These are phyloP conservation scores for Corythaixoides concolor DNA, from an alignment of 2,113 vertebrate species.

Conservation along the genomic window DNA sequence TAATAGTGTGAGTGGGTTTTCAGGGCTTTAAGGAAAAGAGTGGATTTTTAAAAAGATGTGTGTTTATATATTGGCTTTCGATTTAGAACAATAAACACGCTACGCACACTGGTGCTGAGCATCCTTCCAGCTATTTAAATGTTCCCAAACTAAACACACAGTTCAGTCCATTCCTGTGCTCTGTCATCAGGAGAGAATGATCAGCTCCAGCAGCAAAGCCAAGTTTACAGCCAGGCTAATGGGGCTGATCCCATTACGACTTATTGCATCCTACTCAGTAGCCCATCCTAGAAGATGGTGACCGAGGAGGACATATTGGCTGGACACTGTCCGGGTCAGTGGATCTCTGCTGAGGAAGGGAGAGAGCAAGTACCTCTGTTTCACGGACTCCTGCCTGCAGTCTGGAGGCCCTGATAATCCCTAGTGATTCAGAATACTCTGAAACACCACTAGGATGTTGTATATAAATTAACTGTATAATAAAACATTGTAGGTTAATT, in stretches of 20 bases:
- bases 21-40: not conserved
- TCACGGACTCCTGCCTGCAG: not conserved
- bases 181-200: not conserved
- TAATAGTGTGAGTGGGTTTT: not conserved
- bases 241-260: not conserved
- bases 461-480: not conserved
- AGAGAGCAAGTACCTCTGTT: not conserved
- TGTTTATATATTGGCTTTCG: not conserved
- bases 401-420: not conserved
- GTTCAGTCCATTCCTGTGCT: not conserved
- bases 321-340: not conserved
- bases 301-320: not conserved
- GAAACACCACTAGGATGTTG: not conserved
- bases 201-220: not conserved
- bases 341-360: not conserved
- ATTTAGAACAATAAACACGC: not conserved
- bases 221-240: not conserved
- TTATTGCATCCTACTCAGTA: not conserved
- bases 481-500: not conserved
- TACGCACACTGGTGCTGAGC: rapidly evolving
- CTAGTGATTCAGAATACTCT: not conserved
- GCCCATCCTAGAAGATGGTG: not conserved
- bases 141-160: not conserved
- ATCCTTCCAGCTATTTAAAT: not conserved
- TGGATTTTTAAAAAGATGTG: not conserved